Evolutionary conservation across 2,797 vertebrate species (phyloP).

Genomic region (Dryobates pubescens): DNA sequence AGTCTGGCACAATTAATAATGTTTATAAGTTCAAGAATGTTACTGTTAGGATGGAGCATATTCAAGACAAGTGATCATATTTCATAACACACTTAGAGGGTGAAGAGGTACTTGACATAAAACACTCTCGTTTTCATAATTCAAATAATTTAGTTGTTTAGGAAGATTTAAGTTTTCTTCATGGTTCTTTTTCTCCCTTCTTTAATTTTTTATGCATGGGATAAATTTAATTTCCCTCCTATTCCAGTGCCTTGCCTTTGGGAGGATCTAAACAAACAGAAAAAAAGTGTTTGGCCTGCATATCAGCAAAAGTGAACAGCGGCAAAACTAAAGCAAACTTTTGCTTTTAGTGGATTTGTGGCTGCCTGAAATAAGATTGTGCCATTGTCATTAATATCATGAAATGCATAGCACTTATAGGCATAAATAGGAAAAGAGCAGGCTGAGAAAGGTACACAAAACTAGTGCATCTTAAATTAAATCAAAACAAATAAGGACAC

Average conservation of each 20-base stretch:
- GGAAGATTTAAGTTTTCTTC: slow-evolving; percentile 35
- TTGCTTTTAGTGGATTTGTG: not conserved
- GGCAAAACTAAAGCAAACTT: not conserved
- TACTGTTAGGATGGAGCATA: slow-evolving; percentile 29
- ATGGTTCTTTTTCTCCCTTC: not conserved
- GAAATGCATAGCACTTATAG: not conserved
- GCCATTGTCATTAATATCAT: not conserved
- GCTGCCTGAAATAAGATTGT: not conserved
- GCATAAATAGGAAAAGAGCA: not conserved
- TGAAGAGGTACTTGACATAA: slow-evolving; percentile 75
- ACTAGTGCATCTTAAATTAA: not conserved
- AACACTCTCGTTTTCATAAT: slow-evolving; percentile 47
- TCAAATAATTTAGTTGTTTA: slow-evolving; percentile 20
- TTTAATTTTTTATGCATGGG: not conserved
- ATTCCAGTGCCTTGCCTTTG: not conserved
- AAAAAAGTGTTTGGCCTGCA: not conserved
- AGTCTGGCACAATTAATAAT: slow-evolving; percentile 69
- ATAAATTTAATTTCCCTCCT: not conserved
- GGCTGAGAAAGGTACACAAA: not conserved
- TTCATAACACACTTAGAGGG: slow-evolving; percentile 67
- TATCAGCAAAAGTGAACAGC: not conserved
- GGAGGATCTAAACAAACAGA: not conserved
- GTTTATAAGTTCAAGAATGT: slow-evolving; percentile 67
- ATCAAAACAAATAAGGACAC: not conserved
- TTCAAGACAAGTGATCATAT: slow-evolving; percentile 64